phyloP scores from a whole-genome alignment of 2,113 vertebrate species.

The Brachionichthys hirsutus region DNA sequence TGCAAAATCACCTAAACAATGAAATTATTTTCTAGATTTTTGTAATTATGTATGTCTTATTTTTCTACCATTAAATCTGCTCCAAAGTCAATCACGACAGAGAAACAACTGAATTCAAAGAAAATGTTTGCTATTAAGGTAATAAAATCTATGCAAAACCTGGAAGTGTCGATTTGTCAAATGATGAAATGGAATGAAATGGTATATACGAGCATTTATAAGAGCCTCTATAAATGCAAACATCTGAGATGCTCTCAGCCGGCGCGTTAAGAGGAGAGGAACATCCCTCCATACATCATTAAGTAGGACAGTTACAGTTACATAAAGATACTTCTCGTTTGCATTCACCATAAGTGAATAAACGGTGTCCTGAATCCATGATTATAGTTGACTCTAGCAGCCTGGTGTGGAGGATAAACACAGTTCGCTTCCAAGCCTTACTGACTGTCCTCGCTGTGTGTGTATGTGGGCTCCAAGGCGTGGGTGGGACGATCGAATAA shows the following conservation, averaged over 20 bases:
- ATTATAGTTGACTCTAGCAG: slow-evolving; percentile 7
- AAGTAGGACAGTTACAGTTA: slow-evolving; percentile 43
- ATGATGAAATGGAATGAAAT: too few relatives aligned
- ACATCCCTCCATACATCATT: slow-evolving; percentile 23
- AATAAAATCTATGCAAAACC: too few relatives aligned
- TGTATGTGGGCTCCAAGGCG: slow-evolving; percentile 8
- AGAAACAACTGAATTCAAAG: too few relatives aligned
- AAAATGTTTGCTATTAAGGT: too few relatives aligned
- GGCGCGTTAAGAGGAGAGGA: background rate
- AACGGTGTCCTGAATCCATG: slow-evolving; percentile 9
- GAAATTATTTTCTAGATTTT: too few relatives aligned
- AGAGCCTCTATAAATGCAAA: background rate
- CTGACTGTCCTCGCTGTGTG: slow-evolving; percentile 22
- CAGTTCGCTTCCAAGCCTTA: slow-evolving; percentile 8
- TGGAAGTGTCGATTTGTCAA: too few relatives aligned
- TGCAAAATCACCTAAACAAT: too few relatives aligned
- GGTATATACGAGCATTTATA: too few relatives aligned
- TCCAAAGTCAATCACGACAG: too few relatives aligned
- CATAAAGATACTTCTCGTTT: slow-evolving; percentile 41
- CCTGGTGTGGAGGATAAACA: slow-evolving; percentile 35
- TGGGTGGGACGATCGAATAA: slow-evolving; percentile 22
- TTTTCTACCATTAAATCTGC: too few relatives aligned
- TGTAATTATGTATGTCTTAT: too few relatives aligned
- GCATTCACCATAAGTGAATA: slow-evolving; percentile 20
- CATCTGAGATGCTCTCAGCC: slow-evolving; percentile 9